Base-by-base conservation (phyloP, 1,140 invertebrate species). In the Neomicropteryx cornuta region DNA sequence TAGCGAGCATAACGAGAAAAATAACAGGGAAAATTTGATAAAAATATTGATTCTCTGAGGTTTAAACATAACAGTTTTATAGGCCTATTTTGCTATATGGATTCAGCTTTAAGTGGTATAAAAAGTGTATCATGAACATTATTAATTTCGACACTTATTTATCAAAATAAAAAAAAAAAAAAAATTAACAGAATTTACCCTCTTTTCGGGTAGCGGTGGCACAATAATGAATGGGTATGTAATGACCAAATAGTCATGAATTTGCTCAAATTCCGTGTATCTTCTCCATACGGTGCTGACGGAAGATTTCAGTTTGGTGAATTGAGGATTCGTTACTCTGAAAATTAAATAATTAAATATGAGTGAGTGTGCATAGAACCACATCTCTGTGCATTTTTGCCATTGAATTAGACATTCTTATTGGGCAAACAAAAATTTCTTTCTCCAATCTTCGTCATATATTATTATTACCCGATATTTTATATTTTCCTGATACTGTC, bases 241-340 rank as follows among this genome's bases (percentile, higher is more conserved):
- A 18, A 80, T 70, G 54, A 81, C 78, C 40, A 88, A 62, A 53
- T 87, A 87, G 43, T 79, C 75, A 49, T 80, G 66, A 18, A 90
- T 68, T 42, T 84, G 70, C 56, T 87, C 84, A 71, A 90, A 88
- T 62, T 90, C 85, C 42, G 83, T 86, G 49, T 88, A 88, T 33
- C 86, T 62, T 45, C 86, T 66, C 83, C 85, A 88, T 36, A 87
- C 68, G 10, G 81, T 76, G 58, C 72, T 79, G 51, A 74, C 67
- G 56, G 66, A 78, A 35, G 61, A 73, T 43, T 76, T 62, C 41
- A 73, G 71, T 50, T 67, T 56, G 55, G 71, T 73, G 56, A 76
- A 86, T 29, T 78, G 71, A 18, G 72, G 66, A 64, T 86, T 79
- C 37, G 73, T 82, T 14, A 83, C 75, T 68, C 81, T 85, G 49